Evolutionary conservation across 2,797 vertebrate genomes (phyloP).

Genomic region (Syncerus caffer): DNA sequence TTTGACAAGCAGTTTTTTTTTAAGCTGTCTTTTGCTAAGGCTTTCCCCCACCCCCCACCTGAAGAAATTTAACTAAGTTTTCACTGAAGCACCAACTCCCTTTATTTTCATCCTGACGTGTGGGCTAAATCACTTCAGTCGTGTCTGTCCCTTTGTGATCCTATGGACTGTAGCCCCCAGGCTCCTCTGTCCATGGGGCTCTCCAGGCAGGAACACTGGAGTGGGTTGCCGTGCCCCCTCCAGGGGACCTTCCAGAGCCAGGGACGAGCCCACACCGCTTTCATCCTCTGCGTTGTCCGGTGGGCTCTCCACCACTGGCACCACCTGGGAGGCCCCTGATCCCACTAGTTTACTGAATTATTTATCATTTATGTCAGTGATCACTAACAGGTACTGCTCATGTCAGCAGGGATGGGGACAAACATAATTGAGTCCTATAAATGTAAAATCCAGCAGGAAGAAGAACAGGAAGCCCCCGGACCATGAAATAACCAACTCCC

Average conservation of each 20-base stretch:
- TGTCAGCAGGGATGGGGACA: not conserved
- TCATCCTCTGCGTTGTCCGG: accelerated
- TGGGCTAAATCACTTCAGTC: not conserved
- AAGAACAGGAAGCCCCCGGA: not conserved
- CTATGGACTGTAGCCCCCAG: not conserved
- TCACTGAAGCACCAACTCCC: not conserved
- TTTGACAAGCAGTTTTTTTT: not conserved
- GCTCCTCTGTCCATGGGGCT: not conserved
- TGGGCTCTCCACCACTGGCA: not conserved
- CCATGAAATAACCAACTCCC: accelerated
- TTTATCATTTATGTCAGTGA: not conserved
- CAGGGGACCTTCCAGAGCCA: not conserved
- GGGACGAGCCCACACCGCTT: not conserved
- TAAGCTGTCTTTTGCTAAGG: not conserved
- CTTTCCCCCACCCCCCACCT: accelerated
- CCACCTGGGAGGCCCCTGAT: not conserved
- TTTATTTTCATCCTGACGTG: not conserved
- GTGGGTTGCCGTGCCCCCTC: not conserved
- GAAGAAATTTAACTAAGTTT: not conserved
- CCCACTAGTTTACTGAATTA: not conserved
- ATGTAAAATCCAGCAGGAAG: not conserved
- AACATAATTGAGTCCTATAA: accelerated
- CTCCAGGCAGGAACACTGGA: not conserved
- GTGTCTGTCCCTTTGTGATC: accelerated
- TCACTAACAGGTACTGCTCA: accelerated